Percentiles rank a stretch among this genome's conserved stretches.
phyloP scores from a whole-genome alignment of 1,140 invertebrate genomes.

The Aporrectodea caliginosa region DNA sequence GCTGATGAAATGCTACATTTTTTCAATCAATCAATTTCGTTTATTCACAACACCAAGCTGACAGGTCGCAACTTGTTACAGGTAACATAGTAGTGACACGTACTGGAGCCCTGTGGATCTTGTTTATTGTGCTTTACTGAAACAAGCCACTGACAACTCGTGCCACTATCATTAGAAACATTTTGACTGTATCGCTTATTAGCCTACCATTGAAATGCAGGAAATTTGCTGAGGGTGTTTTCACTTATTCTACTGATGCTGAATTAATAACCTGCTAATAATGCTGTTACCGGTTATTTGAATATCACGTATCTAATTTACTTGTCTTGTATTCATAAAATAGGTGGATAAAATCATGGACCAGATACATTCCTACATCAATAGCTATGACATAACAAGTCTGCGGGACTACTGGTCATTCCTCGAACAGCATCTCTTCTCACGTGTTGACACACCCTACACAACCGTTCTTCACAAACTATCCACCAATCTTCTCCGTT shows the following conservation, averaged over 20 bases:
- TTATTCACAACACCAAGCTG: no score
- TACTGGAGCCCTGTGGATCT: no score
- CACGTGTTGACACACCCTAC: slow-evolving; percentile 78
- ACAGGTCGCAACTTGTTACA: no score
- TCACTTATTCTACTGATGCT: no score
- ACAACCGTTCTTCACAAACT: slow-evolving; percentile 75
- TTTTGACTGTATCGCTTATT: background rate
- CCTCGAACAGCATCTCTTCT: slow-evolving; percentile 79
- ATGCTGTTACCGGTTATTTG: no score
- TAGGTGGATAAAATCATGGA: slow-evolving; percentile 85
- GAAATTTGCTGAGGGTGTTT: no score
- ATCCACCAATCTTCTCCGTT: slow-evolving; percentile 81
- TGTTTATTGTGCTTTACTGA: no score
- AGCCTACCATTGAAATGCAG: background rate
- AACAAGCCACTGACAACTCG: no score
- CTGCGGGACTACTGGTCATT: slow-evolving; percentile 81
- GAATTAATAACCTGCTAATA: no score
- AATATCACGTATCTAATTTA: background rate
- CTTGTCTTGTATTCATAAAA: slow-evolving; percentile 34
- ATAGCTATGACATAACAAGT: slow-evolving; percentile 70
- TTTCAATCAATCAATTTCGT: no score
- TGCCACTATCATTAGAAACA: background rate
- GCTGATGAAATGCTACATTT: no score
- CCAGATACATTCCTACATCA: slow-evolving; percentile 74
- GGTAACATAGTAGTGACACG: no score